These are phyloP conservation scores for Mythimna albipuncta DNA, from an alignment of 2,888 invertebrate genomes.

Conservation along the genomic window DNA sequence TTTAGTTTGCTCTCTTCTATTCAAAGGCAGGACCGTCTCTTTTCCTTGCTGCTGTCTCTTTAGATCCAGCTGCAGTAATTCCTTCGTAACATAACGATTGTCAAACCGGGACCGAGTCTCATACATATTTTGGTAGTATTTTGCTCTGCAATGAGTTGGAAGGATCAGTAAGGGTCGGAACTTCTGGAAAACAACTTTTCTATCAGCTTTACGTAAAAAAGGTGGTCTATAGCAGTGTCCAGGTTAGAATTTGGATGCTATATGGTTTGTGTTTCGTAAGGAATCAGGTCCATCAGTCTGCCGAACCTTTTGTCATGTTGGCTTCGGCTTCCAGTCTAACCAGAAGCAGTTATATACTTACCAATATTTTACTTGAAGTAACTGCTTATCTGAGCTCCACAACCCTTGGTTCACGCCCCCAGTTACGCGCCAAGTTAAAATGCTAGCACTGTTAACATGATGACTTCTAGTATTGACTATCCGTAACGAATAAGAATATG, in stretches of 20 bases:
- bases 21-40: conserved; percentile 93
- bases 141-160: conserved; percentile 88
- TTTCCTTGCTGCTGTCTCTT: conserved; percentile 90
- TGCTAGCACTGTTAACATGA: too few relatives aligned
- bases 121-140: conserved; percentile 93
- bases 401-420: too few relatives aligned
- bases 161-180: neutral
- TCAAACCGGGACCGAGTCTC: conserved; percentile 93
- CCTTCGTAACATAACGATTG: conserved; percentile 93
- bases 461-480: too few relatives aligned
- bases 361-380: too few relatives aligned
- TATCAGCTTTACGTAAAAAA: neutral
- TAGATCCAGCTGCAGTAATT: conserved; percentile 92
- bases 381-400: too few relatives aligned
- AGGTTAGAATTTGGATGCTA: neutral
- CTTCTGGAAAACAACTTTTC: too few relatives aligned
- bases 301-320: too few relatives aligned
- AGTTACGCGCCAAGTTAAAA: too few relatives aligned
- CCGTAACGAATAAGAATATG: too few relatives aligned
- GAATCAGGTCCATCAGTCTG: neutral
- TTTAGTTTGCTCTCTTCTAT: conserved; percentile 91
- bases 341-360: too few relatives aligned
- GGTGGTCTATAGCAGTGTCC: neutral
- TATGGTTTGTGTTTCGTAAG: neutral
- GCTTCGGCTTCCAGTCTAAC: too few relatives aligned